A percentile compares a stretch with the other conserved stretches of the same genome.
phyloP scores from a whole-genome alignment of 2,797 vertebrate species.

The Buceros bicornis region DNA sequence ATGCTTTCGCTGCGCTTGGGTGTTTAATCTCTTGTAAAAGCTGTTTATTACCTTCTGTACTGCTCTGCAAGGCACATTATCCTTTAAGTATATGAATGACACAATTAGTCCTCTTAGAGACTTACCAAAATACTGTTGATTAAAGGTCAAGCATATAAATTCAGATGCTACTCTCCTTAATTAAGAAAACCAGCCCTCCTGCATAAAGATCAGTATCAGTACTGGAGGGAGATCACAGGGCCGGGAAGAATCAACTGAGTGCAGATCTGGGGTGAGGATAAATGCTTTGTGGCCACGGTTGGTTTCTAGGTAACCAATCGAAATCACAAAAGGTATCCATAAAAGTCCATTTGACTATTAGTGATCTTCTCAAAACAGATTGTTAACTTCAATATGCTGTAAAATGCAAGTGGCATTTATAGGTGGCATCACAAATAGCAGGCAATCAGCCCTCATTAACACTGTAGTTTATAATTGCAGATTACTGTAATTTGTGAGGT shows the following conservation, averaged over 20 bases:
- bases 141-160: conserved; percentile 52
- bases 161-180: conserved; percentile 26
- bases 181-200: not conserved
- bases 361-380: conserved; percentile 43
- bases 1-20: conserved; percentile 32
- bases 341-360: conserved; percentile 64
- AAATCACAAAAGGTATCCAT: conserved; percentile 45
- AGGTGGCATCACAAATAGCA: conserved; percentile 52
- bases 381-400: conserved; percentile 10
- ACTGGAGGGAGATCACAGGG: not conserved
- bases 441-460: conserved; percentile 76
- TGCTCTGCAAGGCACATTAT: conserved; percentile 27
- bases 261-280: not conserved
- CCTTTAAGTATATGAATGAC: conserved; percentile 27
- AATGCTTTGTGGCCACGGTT: not conserved
- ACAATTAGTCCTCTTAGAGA: conserved; percentile 20
- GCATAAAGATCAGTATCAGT: not conserved
- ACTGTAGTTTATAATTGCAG: conserved; percentile 72
- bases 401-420: conserved; percentile 50
- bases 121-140: conserved; percentile 47
- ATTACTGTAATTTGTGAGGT: conserved; percentile 65
- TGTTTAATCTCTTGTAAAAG: conserved; percentile 71
- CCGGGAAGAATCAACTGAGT: not conserved
- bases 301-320: conserved; percentile 71
- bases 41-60: conserved; percentile 53